Evolutionary conservation across 2,888 invertebrate species (phyloP).

Genomic region (Neocrepidodera transversa): DNA sequence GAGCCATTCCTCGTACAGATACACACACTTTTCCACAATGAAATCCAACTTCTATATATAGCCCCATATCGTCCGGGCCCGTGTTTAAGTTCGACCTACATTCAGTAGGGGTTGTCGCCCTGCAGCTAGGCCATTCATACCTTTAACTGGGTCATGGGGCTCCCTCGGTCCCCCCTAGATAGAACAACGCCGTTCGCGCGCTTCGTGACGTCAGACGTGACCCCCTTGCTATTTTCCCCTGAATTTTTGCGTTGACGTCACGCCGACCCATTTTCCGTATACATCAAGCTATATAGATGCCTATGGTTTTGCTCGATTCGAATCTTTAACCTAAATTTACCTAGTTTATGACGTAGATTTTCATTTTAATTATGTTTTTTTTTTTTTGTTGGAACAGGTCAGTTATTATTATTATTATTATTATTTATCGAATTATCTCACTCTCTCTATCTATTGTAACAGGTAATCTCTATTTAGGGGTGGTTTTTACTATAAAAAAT

Average conservation of each 20-base stretch:
- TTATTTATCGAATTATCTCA: too few relatives aligned
- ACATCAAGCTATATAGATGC: not conserved
- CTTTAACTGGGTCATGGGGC: constrained; percentile 43
- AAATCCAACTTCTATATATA: constrained; percentile 47
- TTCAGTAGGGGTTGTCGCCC: constrained; percentile 53
- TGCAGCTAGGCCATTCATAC: constrained; percentile 52
- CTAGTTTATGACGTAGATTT: too few relatives aligned
- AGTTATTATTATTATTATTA: too few relatives aligned
- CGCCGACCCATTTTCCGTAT: constrained; percentile 23
- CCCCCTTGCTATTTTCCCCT: constrained; percentile 33
- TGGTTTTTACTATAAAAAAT: too few relatives aligned
- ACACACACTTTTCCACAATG: constrained; percentile 34
- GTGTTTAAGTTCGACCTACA: constrained; percentile 46
- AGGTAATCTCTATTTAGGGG: too few relatives aligned
- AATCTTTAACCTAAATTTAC: too few relatives aligned
- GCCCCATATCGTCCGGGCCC: constrained; percentile 34
- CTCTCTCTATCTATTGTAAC: too few relatives aligned
- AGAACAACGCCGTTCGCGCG: too few relatives aligned
- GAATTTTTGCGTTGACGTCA: constrained; percentile 31
- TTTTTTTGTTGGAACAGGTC: too few relatives aligned
- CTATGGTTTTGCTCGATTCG: too few relatives aligned
- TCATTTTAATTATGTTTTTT: too few relatives aligned
- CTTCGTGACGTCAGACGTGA: constrained; percentile 34
- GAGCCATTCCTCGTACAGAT: not conserved
- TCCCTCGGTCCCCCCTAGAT: constrained; percentile 23